Evolutionary conservation across 1,140 invertebrate genomes (phyloP).

Genomic region (Geopemphigus sp.): DNA sequence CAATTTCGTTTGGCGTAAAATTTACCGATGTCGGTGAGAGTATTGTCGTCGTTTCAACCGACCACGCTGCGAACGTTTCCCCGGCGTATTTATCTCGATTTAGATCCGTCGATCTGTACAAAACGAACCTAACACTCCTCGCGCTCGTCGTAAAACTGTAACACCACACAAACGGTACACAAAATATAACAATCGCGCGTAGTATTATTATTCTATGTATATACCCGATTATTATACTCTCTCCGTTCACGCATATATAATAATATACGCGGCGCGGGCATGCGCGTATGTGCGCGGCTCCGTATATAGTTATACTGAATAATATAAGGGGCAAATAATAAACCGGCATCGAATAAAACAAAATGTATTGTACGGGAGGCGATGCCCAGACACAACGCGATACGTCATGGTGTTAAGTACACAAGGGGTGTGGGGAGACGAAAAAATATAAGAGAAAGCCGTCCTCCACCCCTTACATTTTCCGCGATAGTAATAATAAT

Average conservation of each 20-base stretch:
- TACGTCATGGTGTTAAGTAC: constrained; percentile 50
- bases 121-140: background rate
- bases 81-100: background rate
- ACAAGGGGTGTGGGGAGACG: constrained; percentile 36
- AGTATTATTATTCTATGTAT: constrained; percentile 1
- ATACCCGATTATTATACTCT: constrained; percentile 11
- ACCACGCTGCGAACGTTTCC: background rate
- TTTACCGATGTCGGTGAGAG: background rate
- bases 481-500: constrained; percentile 47
- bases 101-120: background rate
- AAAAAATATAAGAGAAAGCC: constrained; percentile 14
- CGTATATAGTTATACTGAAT: background rate
- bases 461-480: constrained; percentile 43
- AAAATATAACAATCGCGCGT: background rate
- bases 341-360: constrained; percentile 46
- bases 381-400: constrained; percentile 39
- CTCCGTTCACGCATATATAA: background rate
- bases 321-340: constrained; percentile 48
- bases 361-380: constrained; percentile 12
- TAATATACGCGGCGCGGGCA: background rate
- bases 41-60: background rate
- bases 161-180: background rate
- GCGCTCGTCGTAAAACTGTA: background rate
- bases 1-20: background rate
- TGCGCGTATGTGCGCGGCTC: background rate